Conservation (phyloP, 1,140 invertebrate species). For the Orius laevigatus region DNA sequence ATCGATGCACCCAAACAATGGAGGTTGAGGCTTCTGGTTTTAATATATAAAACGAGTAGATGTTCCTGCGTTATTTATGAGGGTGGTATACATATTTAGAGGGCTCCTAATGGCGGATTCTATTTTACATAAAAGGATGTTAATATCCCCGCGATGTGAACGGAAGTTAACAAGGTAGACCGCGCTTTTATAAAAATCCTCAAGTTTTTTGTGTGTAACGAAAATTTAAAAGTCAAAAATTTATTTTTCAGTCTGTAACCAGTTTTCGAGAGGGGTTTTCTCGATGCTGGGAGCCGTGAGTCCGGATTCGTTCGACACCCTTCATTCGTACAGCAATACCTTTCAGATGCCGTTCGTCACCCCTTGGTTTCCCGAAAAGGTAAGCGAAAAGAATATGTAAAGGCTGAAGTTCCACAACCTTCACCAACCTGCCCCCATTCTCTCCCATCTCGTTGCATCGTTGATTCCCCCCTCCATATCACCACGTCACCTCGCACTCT, state of each 20-base stretch:
- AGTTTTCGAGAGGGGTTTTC: constrained; percentile 76
- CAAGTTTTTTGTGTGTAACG: no score
- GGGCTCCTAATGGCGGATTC: no score
- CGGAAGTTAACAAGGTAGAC: not conserved
- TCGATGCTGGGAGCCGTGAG: constrained; percentile 81
- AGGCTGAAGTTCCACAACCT: not conserved
- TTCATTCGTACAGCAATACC: constrained; percentile 88
- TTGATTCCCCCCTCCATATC: no score
- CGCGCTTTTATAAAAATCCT: constrained; percentile 6
- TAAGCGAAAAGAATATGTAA: constrained; percentile 27
- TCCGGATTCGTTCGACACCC: constrained; percentile 81
- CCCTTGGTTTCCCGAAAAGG: constrained; percentile 83
- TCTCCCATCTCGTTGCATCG: no score
- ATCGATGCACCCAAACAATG: no score
- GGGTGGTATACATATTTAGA: no score
- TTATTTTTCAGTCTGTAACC: constrained; percentile 68
- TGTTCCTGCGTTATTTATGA: no score
- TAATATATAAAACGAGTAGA: no score
- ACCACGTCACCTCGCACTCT: no score
- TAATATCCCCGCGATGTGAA: not conserved
- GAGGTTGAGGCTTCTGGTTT: no score
- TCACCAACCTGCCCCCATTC: no score
- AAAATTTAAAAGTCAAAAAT: constrained; percentile 15
- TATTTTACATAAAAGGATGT: no score
- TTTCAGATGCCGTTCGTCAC: constrained; percentile 93